Percentiles rank a stretch among this genome's conserved stretches.
phyloP scores from a whole-genome alignment of 2,888 invertebrate species.

The Eupithecia abbreviata region DNA sequence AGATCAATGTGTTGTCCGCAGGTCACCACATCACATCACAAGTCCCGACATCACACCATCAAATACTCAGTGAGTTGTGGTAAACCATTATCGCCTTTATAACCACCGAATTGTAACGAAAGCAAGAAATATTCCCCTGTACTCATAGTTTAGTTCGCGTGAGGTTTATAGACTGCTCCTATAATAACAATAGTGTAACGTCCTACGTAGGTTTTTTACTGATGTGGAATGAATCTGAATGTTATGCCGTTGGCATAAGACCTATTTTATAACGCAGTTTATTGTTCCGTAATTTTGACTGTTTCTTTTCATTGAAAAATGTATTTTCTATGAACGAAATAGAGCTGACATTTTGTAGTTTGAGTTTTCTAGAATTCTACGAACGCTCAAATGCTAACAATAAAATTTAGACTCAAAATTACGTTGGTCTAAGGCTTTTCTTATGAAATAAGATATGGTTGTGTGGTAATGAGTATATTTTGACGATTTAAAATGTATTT shows the following conservation, averaged over 20 bases:
- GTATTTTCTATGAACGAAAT: neutral
- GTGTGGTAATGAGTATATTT: slow-evolving; percentile 64
- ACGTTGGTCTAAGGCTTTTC: slow-evolving; percentile 61
- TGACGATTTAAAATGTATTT: slow-evolving; percentile 52
- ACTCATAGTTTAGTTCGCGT: slow-evolving; percentile 34
- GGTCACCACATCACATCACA: slow-evolving; percentile 58
- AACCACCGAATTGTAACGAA: slow-evolving; percentile 38
- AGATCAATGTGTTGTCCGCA: slow-evolving; percentile 41
- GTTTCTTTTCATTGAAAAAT: neutral
- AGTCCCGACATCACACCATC: slow-evolving; percentile 55
- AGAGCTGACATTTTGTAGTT: slow-evolving; percentile 11
- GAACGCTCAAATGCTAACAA: slow-evolving; percentile 51
- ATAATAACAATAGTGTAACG: slow-evolving; percentile 20
- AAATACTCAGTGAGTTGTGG: slow-evolving; percentile 78
- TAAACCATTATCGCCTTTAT: slow-evolving; percentile 41
- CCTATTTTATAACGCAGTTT: slow-evolving; percentile 15
- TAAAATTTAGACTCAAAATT: slow-evolving; percentile 49
- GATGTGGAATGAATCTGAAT: slow-evolving; percentile 16
- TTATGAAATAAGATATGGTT: slow-evolving; percentile 76
- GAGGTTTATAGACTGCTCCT: slow-evolving; percentile 28
- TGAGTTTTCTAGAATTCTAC: slow-evolving; percentile 11
- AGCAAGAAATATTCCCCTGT: slow-evolving; percentile 29
- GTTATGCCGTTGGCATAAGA: slow-evolving; percentile 16
- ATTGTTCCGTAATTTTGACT: neutral
- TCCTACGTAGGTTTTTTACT: slow-evolving; percentile 15